Conservation (phyloP, 2,888 invertebrate species). For the Ennomos fuscantarius region DNA sequence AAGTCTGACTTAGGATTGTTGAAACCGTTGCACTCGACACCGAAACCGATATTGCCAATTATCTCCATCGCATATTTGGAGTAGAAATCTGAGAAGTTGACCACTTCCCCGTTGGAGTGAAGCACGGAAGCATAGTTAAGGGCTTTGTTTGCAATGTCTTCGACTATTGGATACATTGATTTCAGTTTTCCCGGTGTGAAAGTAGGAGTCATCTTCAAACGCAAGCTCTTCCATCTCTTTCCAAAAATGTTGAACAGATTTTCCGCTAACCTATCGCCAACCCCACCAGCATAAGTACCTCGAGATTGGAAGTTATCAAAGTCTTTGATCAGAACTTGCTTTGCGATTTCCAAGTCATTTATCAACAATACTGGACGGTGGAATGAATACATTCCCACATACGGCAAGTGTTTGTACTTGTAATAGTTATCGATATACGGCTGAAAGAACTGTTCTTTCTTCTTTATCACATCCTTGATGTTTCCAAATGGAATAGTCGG, state of each 20-base stretch:
- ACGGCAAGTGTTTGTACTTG: conserved; percentile 77
- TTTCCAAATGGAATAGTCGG: conserved; percentile 88
- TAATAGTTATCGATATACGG: conserved; percentile 85
- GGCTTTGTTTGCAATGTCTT: conserved; percentile 83
- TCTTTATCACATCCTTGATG: conserved; percentile 80
- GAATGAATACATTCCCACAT: conserved; percentile 87
- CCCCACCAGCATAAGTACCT: conserved; percentile 86
- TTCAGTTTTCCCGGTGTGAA: conserved; percentile 89
- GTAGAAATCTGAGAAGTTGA: conserved; percentile 84
- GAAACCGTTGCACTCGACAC: conserved; percentile 86
- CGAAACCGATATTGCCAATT: conserved; percentile 86
- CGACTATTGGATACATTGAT: conserved; percentile 86
- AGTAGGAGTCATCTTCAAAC: conserved; percentile 87
- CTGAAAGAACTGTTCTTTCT: conserved; percentile 86
- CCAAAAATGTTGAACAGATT: conserved; percentile 86
- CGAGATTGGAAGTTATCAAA: conserved; percentile 88
- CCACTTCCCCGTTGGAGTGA: conserved; percentile 55
- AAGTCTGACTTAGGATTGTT: conserved; percentile 83
- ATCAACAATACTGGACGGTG: conserved; percentile 86
- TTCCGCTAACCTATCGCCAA: conserved; percentile 85
- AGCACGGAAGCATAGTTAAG: conserved; percentile 65
- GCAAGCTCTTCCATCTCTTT: conserved; percentile 86
- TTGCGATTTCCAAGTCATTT: conserved; percentile 86
- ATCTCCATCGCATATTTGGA: conserved; percentile 87
- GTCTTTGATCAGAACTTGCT: conserved; percentile 86